Base-by-base conservation (phyloP, 2,113 vertebrate species). In the Leptodactylus fuscus region DNA sequence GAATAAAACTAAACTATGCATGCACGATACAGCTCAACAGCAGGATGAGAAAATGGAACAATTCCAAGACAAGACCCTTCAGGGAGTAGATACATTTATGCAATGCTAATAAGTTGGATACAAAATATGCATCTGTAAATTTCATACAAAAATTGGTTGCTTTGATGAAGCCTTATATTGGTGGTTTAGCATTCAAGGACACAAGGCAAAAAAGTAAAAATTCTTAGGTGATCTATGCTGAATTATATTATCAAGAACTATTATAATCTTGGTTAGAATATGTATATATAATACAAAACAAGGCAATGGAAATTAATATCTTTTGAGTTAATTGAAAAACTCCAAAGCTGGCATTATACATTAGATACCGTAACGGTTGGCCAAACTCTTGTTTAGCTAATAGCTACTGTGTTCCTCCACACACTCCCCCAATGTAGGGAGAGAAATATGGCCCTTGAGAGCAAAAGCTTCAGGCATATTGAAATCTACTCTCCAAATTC, bases 51-150 rank as follows among this genome's bases (percentile, higher is more conserved):
- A 60, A 55, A 60, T 65, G 24, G 55, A 81, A 62, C 34, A 81
- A 48, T 48, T 81, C 78, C 78, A 62, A 81, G 49, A 65, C 55
- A 65, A n/a, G 55, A 48, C 41, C 58, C 55, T 67, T 44, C 36
- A 65, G 78, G 41, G 78, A 81, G 55, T 67, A 65, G 58, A 67
- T 65, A 27, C 55, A 81, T 81, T 62, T 46, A 65, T 65, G 13
- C 38, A 81, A 67, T 81, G 38, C 58, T 65, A 67, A 81, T 81
- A 46, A 65, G 38, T 48, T 67, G 58, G 58, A 62, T 7, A 81
- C 32, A 41, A 36, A 60, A 58, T 41, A 79, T 79, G 76, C 22
- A 79, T 79, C 76, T 58, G 36, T 60, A 27, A 22, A 60, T 53
- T 79, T 41, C 34, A 58, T 60, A 48, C 16, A 36, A 81, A 65